phyloP scores from a whole-genome alignment of 2,797 vertebrate genomes.

The Cuniculus paca region DNA sequence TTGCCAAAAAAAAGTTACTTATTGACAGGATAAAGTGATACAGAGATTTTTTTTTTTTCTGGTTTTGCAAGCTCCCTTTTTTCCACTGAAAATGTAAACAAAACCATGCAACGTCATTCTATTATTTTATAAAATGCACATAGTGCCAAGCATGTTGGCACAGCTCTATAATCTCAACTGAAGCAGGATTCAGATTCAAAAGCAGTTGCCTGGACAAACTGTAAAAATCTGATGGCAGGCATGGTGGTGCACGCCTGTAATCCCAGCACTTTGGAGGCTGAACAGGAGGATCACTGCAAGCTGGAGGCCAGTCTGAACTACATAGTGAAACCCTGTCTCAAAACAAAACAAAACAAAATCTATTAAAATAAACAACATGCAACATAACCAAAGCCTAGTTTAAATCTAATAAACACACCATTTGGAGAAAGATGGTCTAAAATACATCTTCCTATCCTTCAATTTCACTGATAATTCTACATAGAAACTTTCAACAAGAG shows the following conservation, averaged over 20 bases:
- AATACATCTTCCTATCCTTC: conserved; percentile 47
- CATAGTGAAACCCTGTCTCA: not conserved
- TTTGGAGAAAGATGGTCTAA: conserved; percentile 3
- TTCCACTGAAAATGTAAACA: conserved; percentile 52
- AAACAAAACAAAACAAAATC: not conserved
- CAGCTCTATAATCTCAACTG: not conserved
- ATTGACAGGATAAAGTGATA: conserved; percentile 22
- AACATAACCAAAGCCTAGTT: conserved; percentile 39
- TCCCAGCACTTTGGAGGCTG: not conserved
- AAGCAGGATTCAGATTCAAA: not conserved
- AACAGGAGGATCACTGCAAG: not conserved
- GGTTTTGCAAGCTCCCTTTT: not conserved
- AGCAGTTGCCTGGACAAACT: not conserved
- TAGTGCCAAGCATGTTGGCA: not conserved
- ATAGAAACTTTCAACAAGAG: conserved; percentile 44
- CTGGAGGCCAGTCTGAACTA: not conserved
- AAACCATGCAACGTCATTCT: not conserved
- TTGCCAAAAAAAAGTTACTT: conserved; percentile 67
- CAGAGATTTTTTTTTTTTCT: not conserved
- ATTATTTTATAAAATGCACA: not conserved
- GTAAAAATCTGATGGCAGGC: not conserved
- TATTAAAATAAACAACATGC: not conserved
- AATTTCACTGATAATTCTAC: conserved; percentile 53
- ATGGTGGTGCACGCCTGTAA: not conserved
- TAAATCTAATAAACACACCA: conserved; percentile 29